Evolutionary conservation across 1,140 invertebrate genomes (phyloP).

Genomic region (Drosophila eugracilis): DNA sequence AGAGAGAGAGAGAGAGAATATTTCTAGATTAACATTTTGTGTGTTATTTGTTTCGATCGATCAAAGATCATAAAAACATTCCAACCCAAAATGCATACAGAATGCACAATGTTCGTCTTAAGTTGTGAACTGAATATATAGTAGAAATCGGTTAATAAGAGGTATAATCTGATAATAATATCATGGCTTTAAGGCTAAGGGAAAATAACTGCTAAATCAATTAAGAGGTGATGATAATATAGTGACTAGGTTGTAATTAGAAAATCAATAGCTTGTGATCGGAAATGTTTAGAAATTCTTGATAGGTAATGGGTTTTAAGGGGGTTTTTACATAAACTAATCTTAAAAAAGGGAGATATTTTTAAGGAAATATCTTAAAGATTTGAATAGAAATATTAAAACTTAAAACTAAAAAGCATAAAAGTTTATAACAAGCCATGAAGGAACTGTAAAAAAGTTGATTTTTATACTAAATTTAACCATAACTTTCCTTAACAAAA

Average conservation of each 20-base stretch:
- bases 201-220: neutral
- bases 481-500: neutral
- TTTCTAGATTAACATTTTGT: neutral
- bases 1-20: neutral
- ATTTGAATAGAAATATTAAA: too few relatives aligned
- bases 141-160: constrained; percentile 3
- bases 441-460: neutral
- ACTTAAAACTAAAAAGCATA: too few relatives aligned
- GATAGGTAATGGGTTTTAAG: too few relatives aligned
- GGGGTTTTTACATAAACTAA: too few relatives aligned
- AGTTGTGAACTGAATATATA: constrained; percentile 6
- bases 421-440: too few relatives aligned
- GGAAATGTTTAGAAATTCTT: too few relatives aligned
- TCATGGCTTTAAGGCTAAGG: neutral
- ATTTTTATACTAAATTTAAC: neutral
- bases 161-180: neutral
- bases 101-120: neutral
- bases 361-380: too few relatives aligned
- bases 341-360: too few relatives aligned
- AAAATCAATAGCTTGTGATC: neutral
- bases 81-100: neutral
- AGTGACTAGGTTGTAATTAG: neutral
- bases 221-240: neutral
- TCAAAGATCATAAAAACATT: constrained; percentile 1
- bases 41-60: neutral